These are phyloP conservation scores for Drosophila nebulosa DNA, from an alignment of 1,140 invertebrate genomes.

Conservation along the genomic window DNA sequence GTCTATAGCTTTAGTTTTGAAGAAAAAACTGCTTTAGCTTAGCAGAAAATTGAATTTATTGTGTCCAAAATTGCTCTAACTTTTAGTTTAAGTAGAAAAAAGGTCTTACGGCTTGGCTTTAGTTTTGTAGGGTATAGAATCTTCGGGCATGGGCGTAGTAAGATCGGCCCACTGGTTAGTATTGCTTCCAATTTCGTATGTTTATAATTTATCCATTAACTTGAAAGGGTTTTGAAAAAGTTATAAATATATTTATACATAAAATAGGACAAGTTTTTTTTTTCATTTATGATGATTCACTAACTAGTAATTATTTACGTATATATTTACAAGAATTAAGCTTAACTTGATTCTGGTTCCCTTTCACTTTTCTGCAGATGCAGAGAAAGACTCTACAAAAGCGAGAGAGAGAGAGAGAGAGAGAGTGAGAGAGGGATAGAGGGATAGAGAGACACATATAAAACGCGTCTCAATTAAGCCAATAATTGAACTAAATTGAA, in stretches of 20 bases:
- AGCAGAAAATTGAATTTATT: too few relatives aligned
- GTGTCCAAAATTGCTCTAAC: too few relatives aligned
- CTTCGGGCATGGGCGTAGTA: too few relatives aligned
- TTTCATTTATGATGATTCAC: constrained; percentile 22
- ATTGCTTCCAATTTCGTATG: background rate
- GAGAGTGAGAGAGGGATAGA: too few relatives aligned
- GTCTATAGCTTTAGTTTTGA: too few relatives aligned
- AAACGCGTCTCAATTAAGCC: constrained; percentile 38
- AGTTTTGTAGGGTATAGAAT: too few relatives aligned
- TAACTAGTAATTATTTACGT: background rate
- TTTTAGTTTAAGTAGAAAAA: too few relatives aligned
- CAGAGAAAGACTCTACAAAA: background rate
- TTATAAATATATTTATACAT: background rate
- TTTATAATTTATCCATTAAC: background rate
- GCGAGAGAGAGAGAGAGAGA: too few relatives aligned
- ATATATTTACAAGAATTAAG: background rate
- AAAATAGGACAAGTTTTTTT: background rate
- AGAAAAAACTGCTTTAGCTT: too few relatives aligned
- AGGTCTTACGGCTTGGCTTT: too few relatives aligned
- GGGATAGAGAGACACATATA: background rate
- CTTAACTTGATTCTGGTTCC: constrained; percentile 28
- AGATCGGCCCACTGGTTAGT: too few relatives aligned
- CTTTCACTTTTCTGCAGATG: constrained; percentile 52
- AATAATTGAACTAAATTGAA: constrained; percentile 63
- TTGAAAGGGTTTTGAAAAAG: background rate